These are phyloP conservation scores for Podiceps cristatus DNA, from an alignment of 2,113 vertebrate species.

Conservation along the genomic window DNA sequence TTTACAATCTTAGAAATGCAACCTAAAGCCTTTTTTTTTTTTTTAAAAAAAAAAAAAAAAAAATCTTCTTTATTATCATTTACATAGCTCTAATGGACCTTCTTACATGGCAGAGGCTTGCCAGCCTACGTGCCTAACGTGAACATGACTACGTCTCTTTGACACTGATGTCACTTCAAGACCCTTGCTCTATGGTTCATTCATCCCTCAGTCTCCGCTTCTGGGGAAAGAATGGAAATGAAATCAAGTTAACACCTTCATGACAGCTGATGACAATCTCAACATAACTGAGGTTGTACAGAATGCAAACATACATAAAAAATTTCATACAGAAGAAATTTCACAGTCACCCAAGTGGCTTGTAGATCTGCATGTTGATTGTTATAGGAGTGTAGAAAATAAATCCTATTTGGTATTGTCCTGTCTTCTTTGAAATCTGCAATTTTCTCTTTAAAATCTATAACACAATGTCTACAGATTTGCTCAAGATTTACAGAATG, in stretches of 20 bases:
- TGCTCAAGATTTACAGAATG: neutral
- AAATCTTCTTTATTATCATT: neutral
- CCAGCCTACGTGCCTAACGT: neutral
- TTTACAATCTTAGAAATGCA: neutral
- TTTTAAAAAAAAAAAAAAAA: neutral
- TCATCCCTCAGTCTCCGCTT: neutral
- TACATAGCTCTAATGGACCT: neutral
- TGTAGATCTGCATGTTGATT: neutral
- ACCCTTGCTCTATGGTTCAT: neutral
- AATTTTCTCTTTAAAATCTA: neutral
- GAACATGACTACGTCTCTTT: neutral
- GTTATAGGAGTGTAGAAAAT: neutral
- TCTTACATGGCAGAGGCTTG: neutral
- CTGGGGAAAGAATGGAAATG: neutral
- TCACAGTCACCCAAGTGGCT: neutral
- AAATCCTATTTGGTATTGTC: neutral
- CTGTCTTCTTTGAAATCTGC: neutral
- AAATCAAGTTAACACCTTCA: neutral
- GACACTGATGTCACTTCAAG: neutral
- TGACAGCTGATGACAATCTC: neutral
- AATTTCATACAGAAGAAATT: neutral
- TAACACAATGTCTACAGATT: neutral
- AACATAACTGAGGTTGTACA: neutral
- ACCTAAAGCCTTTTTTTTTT: neutral
- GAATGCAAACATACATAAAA: neutral